Evolutionary conservation across 2,113 vertebrate species (phyloP), one percentile per base, ranked within the genome.

Genomic region (Dicentrarchus labrax): DNA sequence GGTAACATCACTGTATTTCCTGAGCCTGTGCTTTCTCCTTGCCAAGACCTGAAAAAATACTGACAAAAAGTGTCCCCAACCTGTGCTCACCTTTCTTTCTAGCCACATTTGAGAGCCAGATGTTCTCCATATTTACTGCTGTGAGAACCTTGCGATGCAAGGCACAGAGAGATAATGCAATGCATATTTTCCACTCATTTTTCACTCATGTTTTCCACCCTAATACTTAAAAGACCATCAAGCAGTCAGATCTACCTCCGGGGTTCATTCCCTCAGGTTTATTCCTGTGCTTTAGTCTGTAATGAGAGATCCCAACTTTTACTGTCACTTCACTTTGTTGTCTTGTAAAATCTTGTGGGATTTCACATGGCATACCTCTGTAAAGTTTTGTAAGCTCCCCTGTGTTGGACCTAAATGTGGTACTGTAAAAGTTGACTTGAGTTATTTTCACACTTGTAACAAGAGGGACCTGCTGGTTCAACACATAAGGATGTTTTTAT

Each of bases 161-260:
- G 30, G 30, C 30, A 30, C 30, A 30, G 30, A 30, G 30, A 89
- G 89, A 93, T 90, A 90, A 88, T 85, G 62, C 81, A 62, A 72
- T 78, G 85, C 86, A 88, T 88, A 76, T 90, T 93, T 92, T 89
- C 86, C 84, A 76, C 78, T 89, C 69, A 84, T 91, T 90, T 88
- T 86, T 88, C 72, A 82, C 78, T 87, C 60, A 74, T 68, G 80
- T 91, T 92, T 90, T 92, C 88, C 89, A 89, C 24, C 69, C 57
- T 57, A 70, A 88, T 82, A 77, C 76, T 89, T 83, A 82, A 80
- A 87, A 87, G 62, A 82, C 80, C 66, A 86, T 82, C 84, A 86
- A 74, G 72, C 72, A 75, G 60, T 54, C 74, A 73, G 48, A 73
- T 85, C 64, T 72, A 75, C 73, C 77, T 80, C 76, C 21, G 5